These are phyloP conservation scores for Orchestia grillus DNA, from an alignment of 1,140 invertebrate species.

Conservation along the genomic window DNA sequence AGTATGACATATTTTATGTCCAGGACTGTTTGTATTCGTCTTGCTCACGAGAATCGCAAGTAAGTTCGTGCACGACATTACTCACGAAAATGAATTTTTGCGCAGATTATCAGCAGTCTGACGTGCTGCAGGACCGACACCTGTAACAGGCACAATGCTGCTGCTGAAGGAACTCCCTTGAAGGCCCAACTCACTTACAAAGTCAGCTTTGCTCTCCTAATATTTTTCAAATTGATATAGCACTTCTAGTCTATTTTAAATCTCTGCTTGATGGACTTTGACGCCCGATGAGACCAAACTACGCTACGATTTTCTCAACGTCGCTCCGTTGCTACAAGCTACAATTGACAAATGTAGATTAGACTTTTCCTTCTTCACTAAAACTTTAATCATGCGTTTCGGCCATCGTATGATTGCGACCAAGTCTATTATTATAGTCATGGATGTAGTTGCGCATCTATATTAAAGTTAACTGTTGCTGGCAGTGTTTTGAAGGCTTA, in stretches of 20 bases:
- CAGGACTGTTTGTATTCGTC: too few relatives aligned
- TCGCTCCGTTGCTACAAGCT: neutral
- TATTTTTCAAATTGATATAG: neutral
- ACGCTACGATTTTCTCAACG: neutral
- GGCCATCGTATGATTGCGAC: neutral
- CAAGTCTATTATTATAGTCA: neutral
- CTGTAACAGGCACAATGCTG: neutral
- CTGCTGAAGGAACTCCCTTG: neutral
- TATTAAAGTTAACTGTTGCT: neutral
- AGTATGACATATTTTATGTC: too few relatives aligned
- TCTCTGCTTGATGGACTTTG: neutral
- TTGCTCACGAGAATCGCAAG: too few relatives aligned
- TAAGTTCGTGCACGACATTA: too few relatives aligned
- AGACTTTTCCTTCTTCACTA: neutral
- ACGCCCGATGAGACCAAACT: neutral
- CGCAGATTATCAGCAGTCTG: neutral
- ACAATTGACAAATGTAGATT: neutral
- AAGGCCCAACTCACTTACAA: neutral
- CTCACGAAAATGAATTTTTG: neutral
- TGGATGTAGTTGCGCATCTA: neutral
- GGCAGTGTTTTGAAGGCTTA: neutral
- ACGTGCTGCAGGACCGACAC: slow-evolving; percentile 14
- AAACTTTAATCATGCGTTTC: neutral
- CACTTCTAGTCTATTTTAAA: neutral
- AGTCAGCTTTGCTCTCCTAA: neutral